These are phyloP conservation scores for Whitmania pigra DNA, from an alignment of 1,140 invertebrate species.

Conservation along the genomic window DNA sequence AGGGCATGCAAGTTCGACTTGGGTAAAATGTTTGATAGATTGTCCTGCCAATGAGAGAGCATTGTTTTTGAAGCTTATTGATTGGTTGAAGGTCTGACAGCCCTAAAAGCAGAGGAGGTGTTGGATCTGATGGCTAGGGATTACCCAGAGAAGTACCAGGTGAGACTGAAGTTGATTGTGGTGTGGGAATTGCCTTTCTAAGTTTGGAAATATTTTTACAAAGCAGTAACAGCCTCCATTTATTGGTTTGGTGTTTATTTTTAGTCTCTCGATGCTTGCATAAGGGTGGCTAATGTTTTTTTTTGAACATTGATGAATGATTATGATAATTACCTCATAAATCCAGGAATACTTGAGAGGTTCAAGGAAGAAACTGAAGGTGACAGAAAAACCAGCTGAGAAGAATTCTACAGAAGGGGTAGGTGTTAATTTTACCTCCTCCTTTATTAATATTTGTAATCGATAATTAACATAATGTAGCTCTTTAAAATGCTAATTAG, in stretches of 20 bases:
- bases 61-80: conserved; percentile 13
- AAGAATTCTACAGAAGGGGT: neutral
- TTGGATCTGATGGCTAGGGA: conserved; percentile 85
- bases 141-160: conserved; percentile 78
- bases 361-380: conserved; percentile 11
- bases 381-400: conserved; percentile 3
- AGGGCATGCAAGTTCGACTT: no score
- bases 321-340: neutral
- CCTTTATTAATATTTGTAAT: neutral
- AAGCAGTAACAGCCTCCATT: no score
- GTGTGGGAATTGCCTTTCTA: no score
- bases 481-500: no score
- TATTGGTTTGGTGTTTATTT: conserved; percentile 35
- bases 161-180: conserved; percentile 20
- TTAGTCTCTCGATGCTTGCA: neutral
- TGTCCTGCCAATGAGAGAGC: neutral
- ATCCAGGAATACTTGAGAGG: conserved; percentile 20
- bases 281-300: no score
- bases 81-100: conserved; percentile 61
- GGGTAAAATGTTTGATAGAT: no score
- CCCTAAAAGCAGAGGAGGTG: conserved; percentile 75
- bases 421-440: neutral
- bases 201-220: no score
- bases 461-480: neutral
- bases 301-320: neutral